phyloP scores from a whole-genome alignment of 2,888 invertebrate species.

The Linyphia triangularis region DNA sequence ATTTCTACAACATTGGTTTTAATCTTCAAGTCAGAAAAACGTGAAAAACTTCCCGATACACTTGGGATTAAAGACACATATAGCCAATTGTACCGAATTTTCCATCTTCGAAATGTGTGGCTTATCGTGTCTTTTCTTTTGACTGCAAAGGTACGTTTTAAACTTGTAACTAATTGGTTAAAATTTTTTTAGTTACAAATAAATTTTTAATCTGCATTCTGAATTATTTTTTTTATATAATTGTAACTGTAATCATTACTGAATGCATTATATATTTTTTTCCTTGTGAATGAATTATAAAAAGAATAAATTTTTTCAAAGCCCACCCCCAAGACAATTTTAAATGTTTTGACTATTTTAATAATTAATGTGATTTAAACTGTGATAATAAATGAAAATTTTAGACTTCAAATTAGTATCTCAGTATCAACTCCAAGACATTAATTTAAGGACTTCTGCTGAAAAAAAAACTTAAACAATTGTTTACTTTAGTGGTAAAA shows the following conservation, averaged over 20 bases:
- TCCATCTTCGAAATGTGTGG: slow-evolving; percentile 90
- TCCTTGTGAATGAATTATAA: not conserved
- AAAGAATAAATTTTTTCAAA: too few species aligned
- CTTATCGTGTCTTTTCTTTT: slow-evolving; percentile 89
- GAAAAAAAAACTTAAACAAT: too few species aligned
- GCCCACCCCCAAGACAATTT: too few species aligned
- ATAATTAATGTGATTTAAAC: too few species aligned
- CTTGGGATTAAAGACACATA: slow-evolving; percentile 87
- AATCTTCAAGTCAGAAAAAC: slow-evolving; percentile 86
- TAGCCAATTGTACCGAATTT: slow-evolving; percentile 88
- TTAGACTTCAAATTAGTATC: too few species aligned
- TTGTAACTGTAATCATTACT: not conserved
- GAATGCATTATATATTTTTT: not conserved
- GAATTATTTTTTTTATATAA: not conserved
- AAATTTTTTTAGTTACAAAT: not conserved
- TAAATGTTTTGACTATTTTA: too few species aligned
- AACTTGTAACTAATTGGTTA: not conserved
- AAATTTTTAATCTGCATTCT: too few species aligned
- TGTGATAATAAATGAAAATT: too few species aligned
- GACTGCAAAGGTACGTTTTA: slow-evolving; percentile 91
- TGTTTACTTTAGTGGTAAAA: too few species aligned
- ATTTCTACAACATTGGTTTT: slow-evolving; percentile 93
- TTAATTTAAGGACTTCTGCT: too few species aligned
- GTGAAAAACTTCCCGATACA: slow-evolving; percentile 81
- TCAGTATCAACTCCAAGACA: too few species aligned